Evolutionary conservation across 2,797 vertebrate species (phyloP).

Genomic region (Chloroceryle amazona): DNA sequence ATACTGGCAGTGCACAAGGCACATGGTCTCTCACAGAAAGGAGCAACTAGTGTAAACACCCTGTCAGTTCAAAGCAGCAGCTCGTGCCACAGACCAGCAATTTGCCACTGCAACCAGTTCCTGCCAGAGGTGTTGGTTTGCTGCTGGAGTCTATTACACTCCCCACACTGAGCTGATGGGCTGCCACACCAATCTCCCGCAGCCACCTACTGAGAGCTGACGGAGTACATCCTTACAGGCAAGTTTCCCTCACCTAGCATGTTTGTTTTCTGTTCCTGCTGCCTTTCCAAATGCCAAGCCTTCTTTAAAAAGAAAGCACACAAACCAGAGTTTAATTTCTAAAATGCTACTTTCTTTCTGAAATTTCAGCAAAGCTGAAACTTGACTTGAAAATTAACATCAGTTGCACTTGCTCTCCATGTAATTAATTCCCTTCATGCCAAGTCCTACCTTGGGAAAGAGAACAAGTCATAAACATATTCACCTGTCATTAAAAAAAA

Average conservation of each 20-base stretch:
- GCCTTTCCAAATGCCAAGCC: slow-evolving; percentile 20
- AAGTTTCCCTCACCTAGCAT: not conserved
- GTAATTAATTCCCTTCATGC: slow-evolving; percentile 45
- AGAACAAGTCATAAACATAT: slow-evolving; percentile 20
- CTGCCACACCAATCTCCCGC: not conserved
- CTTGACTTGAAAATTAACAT: slow-evolving; percentile 44
- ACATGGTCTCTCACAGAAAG: not conserved
- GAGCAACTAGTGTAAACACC: not conserved
- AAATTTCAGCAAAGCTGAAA: slow-evolving; percentile 21
- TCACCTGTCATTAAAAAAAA: slow-evolving; percentile 16
- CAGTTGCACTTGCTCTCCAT: not conserved
- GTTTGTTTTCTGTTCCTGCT: slow-evolving; percentile 17
- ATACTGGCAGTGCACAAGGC: not conserved
- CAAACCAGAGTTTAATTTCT: not conserved
- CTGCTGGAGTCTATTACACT: not conserved
- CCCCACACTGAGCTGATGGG: not conserved
- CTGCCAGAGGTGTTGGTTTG: not conserved
- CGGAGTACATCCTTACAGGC: not conserved
- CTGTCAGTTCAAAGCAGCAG: slow-evolving; percentile 1
- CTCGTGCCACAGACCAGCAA: slow-evolving; percentile 14
- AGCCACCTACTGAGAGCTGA: not conserved
- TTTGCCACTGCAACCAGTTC: not conserved
- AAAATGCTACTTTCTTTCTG: not conserved
- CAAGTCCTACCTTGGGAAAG: slow-evolving; percentile 5
- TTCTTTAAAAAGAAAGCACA: slow-evolving; percentile 18